phyloP scores from a whole-genome alignment of 2,113 vertebrate species.

The Prochilodus magdalenae region DNA sequence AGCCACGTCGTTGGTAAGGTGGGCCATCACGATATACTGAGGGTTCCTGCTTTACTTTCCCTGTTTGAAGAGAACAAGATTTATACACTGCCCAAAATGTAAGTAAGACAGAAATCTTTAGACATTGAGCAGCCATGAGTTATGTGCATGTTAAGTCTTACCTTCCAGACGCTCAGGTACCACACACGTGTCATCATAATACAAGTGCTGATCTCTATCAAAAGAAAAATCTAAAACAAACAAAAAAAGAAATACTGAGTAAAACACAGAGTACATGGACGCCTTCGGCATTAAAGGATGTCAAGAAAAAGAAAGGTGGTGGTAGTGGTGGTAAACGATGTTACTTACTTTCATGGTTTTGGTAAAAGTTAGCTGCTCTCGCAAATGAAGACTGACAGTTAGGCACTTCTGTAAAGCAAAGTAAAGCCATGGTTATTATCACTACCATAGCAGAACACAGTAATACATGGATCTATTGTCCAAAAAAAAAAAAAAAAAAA shows the following conservation, averaged over 20 bases:
- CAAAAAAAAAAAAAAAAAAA: too few relatives aligned
- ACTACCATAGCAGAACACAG: background rate
- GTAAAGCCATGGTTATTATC: background rate
- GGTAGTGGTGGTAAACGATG: background rate
- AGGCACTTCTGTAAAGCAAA: slow-evolving; percentile 90
- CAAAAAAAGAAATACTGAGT: background rate
- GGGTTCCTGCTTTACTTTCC: slow-evolving; percentile 94
- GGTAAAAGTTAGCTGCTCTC: slow-evolving; percentile 85
- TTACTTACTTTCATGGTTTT: slow-evolving; percentile 88
- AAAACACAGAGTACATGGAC: background rate
- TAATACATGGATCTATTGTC: background rate
- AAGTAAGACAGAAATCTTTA: background rate
- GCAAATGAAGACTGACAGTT: slow-evolving; percentile 94
- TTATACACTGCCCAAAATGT: background rate
- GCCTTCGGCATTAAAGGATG: too few relatives aligned
- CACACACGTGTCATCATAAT: slow-evolving; percentile 93
- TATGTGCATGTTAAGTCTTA: slow-evolving; percentile 65
- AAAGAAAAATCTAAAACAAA: slow-evolving; percentile 83
- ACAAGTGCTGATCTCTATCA: slow-evolving; percentile 89
- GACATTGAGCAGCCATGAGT: background rate
- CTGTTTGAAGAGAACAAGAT: slow-evolving; percentile 65
- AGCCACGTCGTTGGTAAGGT: slow-evolving; percentile 93
- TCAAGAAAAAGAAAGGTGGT: background rate
- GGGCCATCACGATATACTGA: slow-evolving; percentile 89
- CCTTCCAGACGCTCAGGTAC: slow-evolving; percentile 93